Conservation (phyloP, 2,113 vertebrate genomes). For the Nycticebus coucang region DNA sequence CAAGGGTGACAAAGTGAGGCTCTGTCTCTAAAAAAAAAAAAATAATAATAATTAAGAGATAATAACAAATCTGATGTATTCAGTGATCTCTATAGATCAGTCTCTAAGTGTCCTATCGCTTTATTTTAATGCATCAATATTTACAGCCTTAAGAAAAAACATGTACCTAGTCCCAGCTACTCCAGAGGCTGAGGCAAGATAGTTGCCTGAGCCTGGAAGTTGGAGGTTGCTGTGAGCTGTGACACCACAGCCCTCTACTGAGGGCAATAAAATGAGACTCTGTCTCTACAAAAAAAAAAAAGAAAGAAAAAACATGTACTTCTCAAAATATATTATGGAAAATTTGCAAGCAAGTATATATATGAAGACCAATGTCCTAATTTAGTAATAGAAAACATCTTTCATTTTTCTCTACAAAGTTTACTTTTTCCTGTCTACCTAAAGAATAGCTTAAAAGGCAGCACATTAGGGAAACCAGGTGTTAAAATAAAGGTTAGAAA, state of each 20-base stretch:
- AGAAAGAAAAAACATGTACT: background rate
- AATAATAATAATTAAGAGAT: too few relatives aligned
- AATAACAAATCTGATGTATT: background rate
- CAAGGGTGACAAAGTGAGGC: too few relatives aligned
- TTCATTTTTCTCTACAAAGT: background rate
- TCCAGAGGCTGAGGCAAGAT: too few relatives aligned
- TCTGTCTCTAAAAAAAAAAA: too few relatives aligned
- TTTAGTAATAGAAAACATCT: background rate
- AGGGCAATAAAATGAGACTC: too few relatives aligned
- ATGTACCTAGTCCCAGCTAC: too few relatives aligned
- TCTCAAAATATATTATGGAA: background rate
- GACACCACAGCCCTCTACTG: too few relatives aligned
- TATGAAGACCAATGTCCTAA: background rate
- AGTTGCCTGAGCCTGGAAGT: too few relatives aligned
- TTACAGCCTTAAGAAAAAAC: background rate
- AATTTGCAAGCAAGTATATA: background rate
- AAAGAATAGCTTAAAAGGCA: background rate
- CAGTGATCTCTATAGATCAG: background rate
- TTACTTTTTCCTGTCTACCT: background rate
- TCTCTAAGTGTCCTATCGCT: background rate
- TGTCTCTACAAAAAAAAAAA: too few relatives aligned
- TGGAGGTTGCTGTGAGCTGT: too few relatives aligned
- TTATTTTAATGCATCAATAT: constrained; percentile 29
- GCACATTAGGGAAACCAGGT: background rate
- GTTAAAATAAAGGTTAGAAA: constrained; percentile 7